Base-by-base conservation (phyloP, 2,797 vertebrate genomes). In the Cossypha niveicapilla region DNA sequence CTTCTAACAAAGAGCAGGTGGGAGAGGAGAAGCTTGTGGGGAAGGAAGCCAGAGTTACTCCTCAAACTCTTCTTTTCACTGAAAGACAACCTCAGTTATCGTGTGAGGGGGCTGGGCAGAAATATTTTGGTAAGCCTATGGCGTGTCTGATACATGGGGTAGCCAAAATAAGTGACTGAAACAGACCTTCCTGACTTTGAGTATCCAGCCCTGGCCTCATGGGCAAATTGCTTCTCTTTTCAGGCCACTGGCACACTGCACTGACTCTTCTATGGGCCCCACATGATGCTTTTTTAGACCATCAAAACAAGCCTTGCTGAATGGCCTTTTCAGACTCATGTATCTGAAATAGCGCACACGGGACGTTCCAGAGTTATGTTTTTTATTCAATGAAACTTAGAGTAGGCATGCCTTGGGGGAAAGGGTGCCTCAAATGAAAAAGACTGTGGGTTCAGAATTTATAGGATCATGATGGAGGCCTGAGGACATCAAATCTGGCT, bases 141-240 rank as follows among this genome's bases (percentile, higher is more conserved):
- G 22, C 1, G 0, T 67, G 14, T 50, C 25, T 50, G 12, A 39
- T 39, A 23, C 1, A 50, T 5, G 18, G 8, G 5, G 5, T 13
- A 63, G 27, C 18, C 53, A 80, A n/a, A n/a, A 30, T 6, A 54
- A 35, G 22, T 35, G 73, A 34, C 27, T 1, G 1, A 67, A 81
- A 77, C 18, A 58, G n/a, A 35, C 39, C 5, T 35, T 84, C 15
- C 18, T 57, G 13, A 45, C 4, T 5, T 2, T 73, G 13, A 66
- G 5, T 8, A 41, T 35, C 9, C 14, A 66, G 18, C 5, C 37
- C 14, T 82, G 28, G 18, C 16, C 14, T 47, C 22, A 6, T 4
- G 24, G 44, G 41, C 2, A 2, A 88, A 54, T 19, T 10, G 7
- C 25, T 11, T 71, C 24, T 10, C 14, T 73, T 86, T 68, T 62